Base-by-base conservation (phyloP, 2,888 invertebrate species). In the Hyles lineata region DNA sequence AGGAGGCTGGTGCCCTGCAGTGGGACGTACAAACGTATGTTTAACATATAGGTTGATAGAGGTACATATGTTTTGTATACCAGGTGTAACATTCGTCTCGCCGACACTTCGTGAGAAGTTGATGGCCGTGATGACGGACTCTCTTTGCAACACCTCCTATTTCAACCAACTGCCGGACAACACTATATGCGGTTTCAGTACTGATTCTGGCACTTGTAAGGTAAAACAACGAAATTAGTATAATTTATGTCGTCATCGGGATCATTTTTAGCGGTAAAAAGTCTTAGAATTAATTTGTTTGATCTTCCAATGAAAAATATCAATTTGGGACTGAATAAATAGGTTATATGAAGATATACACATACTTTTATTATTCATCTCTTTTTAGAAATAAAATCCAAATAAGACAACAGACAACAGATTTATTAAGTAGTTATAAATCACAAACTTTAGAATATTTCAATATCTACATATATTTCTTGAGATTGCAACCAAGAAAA, bases 41-140 rank as follows among this genome's bases (percentile, higher is more conserved):
- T 25, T 6, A 21, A 58, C 43, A 15, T 35, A 0, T 17, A 21
- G n/a, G 4, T 58, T 3, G 15, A 17, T 32, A 17, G 7, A 55
- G 21, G 17, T 29, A 5, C 29, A 43, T 25, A 29, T 58, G n/a
- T 43, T 43, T 43, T 43, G 43, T 43, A 11, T 15, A 43, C 43
- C 83, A 94, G 94, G 90, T 11, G 92, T 93, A 19, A 85, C 86
- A 0, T 94, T 94, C 80, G 85, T 94, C 52, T 89, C 94, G 0
- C 94, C 94, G 1, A 93, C 92, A 3, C 92, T 94, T 69, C 92
- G 94, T 0, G 85, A 90, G 82, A 90, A 88, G 82, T 50, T 83
- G 75, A 89, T 94, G 91, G 87, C 90, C 0, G 92, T 94, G 79
- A 86, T 92, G 79, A 90, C 90, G 1, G 91, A 93, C 74, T 72